Evolutionary conservation across 2,888 invertebrate genomes (phyloP), one percentile per base, ranked within the genome.

Genomic region (Eubasilissa splendida): DNA sequence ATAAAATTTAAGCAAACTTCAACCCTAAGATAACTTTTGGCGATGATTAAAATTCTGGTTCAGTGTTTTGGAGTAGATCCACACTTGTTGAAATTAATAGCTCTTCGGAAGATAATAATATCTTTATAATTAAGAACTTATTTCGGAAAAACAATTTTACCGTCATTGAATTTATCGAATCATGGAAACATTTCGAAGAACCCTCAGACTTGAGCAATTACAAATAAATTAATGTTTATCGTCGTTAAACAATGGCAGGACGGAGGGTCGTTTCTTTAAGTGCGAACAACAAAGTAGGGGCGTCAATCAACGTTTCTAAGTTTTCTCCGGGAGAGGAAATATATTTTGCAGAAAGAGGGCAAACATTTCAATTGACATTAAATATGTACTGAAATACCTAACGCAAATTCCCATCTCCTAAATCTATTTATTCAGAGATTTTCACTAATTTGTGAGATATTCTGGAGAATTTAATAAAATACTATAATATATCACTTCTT

Each of bases 181-280:
- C 53, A 54, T 54, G 71, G 31, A 10, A 71, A 31, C 22, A 54
- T 71, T 54, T 71, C 58, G 59, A 59, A 74, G 74, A 74, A 14
- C 59, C 52, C 58, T n/a, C n/a, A 56, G 71, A 58, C 59, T 74
- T 58, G 14, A 74, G 74, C 59, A 74, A 74, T 74, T 74, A 74
- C 74, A 59, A 59, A 59, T 42, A 74, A 74, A 59, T 59, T 4
- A 74, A 59, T 74, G 74, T 74, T 74, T 74, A 74, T 74, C 74
- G 58, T 74, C 59, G 50, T 74, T 59, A 74, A 74, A 74, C 74
- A 74, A 74, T 59, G 59, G 59, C n/a, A 42, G 42, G n/a, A 42
- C 54, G 22, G 71, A 14, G 53, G 22, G 22, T 53, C 71, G 70
- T 71, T 71, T 53, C 71, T 70, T 31, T 71, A 71, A 71, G 71